Evolutionary conservation across 2,797 vertebrate genomes (phyloP), one percentile per base, ranked within the genome.

Genomic region (Fundulus diaphanus): DNA sequence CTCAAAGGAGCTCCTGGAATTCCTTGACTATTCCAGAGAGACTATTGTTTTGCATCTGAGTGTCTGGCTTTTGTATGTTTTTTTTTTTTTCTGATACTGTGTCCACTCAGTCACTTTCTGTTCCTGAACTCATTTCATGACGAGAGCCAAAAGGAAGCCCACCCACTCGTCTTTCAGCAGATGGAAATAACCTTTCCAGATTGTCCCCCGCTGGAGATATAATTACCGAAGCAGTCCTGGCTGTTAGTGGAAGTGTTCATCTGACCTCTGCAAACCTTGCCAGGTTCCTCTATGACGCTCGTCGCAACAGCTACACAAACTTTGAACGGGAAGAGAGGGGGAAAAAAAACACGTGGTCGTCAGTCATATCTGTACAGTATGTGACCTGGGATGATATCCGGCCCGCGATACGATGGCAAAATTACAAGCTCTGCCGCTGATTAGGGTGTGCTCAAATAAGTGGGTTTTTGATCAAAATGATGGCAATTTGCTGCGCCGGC

Each of bases 161-260:
- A 68, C 77, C 77, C 79, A 81, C 81, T 85, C 76, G 68, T 74
- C 80, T 91, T 87, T 88, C 81, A 90, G 65, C 78, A 80, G 83
- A 92, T 88, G 89, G 88, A 90, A 92, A 91, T 88, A 86, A 92
- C 89, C 86, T 90, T 88, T 88, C 82, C 90, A 92, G 89, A 88
- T 89, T 90, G 90, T 86, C 85, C 87, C 24, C 78, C 0, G 31
- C 80, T 80, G 74, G 83, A 91, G 86, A 88, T 90, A 86, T 88
- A 89, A 91, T 90, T 88, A 90, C 85, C 87, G 76, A 82, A 86
- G 76, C 80, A 76, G 77, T 79, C 76, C 75, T 83, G 80, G 89
- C 82, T 79, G 85, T 85, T 74, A 81, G 77, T 87, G 84, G 76
- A 91, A 87, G 82, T 83, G 81, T 46, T 89, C 82, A 73, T 76